Percentiles rank a stretch among this genome's conserved stretches.
phyloP scores from a whole-genome alignment of 2,888 invertebrate species.

The Frankliniella intonsa region DNA sequence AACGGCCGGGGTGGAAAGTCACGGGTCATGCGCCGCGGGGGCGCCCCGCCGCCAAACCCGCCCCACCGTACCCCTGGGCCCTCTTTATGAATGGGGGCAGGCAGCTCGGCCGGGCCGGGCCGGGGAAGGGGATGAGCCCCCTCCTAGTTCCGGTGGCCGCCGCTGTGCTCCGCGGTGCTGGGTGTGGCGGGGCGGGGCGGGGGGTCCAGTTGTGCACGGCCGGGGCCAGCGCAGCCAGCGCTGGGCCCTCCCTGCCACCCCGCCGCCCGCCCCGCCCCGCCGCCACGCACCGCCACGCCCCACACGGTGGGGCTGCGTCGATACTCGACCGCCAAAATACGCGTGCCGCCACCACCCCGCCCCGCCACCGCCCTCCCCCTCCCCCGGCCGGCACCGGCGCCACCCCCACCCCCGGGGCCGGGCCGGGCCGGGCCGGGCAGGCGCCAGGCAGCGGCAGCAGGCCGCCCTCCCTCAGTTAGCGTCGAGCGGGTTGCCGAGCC shows the following conservation, averaged over 20 bases:
- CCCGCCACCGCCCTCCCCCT: neutral
- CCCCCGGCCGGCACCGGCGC: neutral
- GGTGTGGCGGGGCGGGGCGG: neutral
- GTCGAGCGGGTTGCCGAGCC: neutral
- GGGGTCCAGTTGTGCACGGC: conserved; percentile 15
- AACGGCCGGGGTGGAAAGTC: too few relatives aligned
- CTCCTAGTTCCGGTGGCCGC: neutral
- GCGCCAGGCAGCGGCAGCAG: neutral
- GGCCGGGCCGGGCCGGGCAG: neutral
- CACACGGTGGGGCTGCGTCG: conserved; percentile 3
- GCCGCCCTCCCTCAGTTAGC: neutral
- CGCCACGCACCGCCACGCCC: neutral
- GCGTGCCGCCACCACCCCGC: neutral
- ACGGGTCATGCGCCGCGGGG: too few relatives aligned
- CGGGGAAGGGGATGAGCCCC: neutral
- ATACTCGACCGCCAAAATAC: conserved; percentile 26
- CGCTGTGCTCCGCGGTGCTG: neutral
- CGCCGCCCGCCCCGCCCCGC: conserved; percentile 2
- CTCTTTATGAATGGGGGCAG: conserved; percentile 5
- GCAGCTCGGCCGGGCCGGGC: neutral
- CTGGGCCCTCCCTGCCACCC: neutral
- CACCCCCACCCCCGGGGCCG: neutral
- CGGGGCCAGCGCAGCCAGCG: too few relatives aligned
- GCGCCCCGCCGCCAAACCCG: too few relatives aligned
- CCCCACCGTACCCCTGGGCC: too few relatives aligned